Evolutionary conservation across 1,140 invertebrate genomes (phyloP), one percentile per base, ranked within the genome.

Genomic region (Pseudomyrmex sp.): DNA sequence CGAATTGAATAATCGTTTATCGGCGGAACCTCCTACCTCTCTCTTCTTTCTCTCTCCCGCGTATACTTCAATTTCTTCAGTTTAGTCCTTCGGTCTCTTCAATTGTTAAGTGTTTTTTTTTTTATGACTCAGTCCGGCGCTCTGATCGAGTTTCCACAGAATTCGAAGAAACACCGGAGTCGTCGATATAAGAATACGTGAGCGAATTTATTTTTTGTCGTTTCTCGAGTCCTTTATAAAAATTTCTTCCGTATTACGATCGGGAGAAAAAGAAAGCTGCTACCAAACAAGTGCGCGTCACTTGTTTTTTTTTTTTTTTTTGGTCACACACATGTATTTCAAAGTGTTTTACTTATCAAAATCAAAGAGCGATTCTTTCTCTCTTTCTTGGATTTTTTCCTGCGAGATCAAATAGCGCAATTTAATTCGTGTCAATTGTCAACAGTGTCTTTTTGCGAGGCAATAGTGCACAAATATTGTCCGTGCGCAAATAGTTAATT

Each of bases 1-100:
- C 69, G 83, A 90, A 86, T 89, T 85, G 77, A 89, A 89, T 88
- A 87, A 83, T 63, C 54, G 18, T 79, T 70, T 70, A 69, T 79
- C 65, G 15, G 52, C 23, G 18, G 35, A 58, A 46, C 13, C 50
- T 54, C 52, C 58, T 79, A 58, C 2, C 10, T 46, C 10, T 65
- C 7, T 2, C 18, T 48, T 0, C 0, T 7, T 0, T 7, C 5
- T 35, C 35, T 35, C 5, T 35, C 35, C 35, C 35, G 35, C 35
- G 35, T 35, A 20, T 13, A 35, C 2, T 13, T 2, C 9, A 50
- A 3, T 7, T 63, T 18, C 62, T 52, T 15, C 35, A 63, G n/a
- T 23, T 20, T 8, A 69, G 54, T 15, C 56, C 12, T n/a, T 77
- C 18, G 48, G 26, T 69, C 10, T 15, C 56, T 15, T 79, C 48